phyloP scores from a whole-genome alignment of 2,888 invertebrate species.

The Apomyelois bistriatella region DNA sequence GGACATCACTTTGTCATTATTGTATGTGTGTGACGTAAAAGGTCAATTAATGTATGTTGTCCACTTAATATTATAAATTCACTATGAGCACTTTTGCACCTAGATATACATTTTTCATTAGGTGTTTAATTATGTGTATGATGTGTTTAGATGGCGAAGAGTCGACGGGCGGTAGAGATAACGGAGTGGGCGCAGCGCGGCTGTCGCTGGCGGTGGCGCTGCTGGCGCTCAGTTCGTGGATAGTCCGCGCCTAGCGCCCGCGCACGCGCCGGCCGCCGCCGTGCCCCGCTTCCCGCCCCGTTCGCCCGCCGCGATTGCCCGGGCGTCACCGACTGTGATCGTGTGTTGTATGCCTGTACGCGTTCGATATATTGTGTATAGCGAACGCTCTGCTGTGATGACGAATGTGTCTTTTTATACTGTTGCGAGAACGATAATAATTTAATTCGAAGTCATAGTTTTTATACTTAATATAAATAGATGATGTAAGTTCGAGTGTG shows the following conservation, averaged over 20 bases:
- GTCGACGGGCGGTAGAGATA: conserved; percentile 3
- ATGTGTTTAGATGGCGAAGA: conserved; percentile 27
- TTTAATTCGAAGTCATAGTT: conserved; percentile 79
- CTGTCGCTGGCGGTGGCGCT: conserved; percentile 16
- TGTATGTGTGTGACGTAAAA: conserved; percentile 12
- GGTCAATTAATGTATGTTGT: conserved; percentile 24
- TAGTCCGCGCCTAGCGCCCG: conserved; percentile 5
- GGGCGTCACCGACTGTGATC: conserved; percentile 69
- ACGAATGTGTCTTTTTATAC: conserved; percentile 68
- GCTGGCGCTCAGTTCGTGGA: conserved; percentile 25
- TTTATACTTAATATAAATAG: conserved; percentile 79
- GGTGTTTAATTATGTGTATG: not conserved
- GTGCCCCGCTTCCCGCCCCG: conserved; percentile 7
- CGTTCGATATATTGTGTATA: conserved; percentile 70
- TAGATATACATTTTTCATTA: not conserved
- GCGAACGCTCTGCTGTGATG: conserved; percentile 68
- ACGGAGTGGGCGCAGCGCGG: not conserved
- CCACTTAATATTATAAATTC: conserved; percentile 20
- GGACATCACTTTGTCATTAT: conserved; percentile 3
- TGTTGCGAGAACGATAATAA: conserved; percentile 71
- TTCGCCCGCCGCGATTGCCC: conserved; percentile 16
- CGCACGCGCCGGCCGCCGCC: conserved; percentile 11
- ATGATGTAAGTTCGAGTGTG: conserved; percentile 79
- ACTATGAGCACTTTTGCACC: conserved; percentile 6
- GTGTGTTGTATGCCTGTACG: conserved; percentile 58